phyloP scores from a whole-genome alignment of 2,888 invertebrate species.

The Acanthoscelides obtectus region DNA sequence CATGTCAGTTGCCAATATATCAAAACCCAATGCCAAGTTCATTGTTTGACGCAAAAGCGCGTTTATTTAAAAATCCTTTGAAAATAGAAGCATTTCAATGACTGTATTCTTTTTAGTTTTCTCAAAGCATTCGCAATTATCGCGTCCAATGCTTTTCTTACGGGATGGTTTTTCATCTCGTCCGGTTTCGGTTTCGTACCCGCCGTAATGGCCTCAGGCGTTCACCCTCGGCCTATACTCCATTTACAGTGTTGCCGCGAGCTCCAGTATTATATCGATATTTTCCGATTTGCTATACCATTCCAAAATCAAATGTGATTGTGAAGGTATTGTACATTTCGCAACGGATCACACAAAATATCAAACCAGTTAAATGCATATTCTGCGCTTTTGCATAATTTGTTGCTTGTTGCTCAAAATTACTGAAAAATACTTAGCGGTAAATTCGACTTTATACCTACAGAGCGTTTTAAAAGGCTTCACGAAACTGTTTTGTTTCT shows the following conservation, averaged over 20 bases:
- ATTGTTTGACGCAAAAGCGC: background rate
- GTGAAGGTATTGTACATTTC: too few species aligned
- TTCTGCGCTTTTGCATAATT: too few species aligned
- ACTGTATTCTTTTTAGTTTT: background rate
- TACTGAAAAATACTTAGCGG: too few species aligned
- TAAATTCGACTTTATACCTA: too few species aligned
- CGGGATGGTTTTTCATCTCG: background rate
- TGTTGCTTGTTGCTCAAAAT: too few species aligned
- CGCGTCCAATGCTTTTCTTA: background rate
- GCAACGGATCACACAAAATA: too few species aligned
- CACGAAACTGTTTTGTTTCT: too few species aligned
- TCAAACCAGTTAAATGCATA: too few species aligned
- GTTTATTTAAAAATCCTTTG: too few species aligned
- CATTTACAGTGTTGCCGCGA: background rate
- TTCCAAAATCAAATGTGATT: too few species aligned
- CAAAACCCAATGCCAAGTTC: conserved; percentile 7
- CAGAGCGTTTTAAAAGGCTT: too few species aligned
- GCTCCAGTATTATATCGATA: background rate
- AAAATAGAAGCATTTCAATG: background rate
- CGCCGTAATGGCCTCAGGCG: background rate
- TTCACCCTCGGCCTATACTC: background rate
- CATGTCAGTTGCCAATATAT: conserved; percentile 4
- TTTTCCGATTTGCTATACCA: background rate
- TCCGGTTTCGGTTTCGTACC: background rate
- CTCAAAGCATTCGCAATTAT: background rate